Evolutionary conservation across 2,113 vertebrate species (phyloP), one percentile per base, ranked within the genome.

Genomic region (Coptodon bakossiorum): DNA sequence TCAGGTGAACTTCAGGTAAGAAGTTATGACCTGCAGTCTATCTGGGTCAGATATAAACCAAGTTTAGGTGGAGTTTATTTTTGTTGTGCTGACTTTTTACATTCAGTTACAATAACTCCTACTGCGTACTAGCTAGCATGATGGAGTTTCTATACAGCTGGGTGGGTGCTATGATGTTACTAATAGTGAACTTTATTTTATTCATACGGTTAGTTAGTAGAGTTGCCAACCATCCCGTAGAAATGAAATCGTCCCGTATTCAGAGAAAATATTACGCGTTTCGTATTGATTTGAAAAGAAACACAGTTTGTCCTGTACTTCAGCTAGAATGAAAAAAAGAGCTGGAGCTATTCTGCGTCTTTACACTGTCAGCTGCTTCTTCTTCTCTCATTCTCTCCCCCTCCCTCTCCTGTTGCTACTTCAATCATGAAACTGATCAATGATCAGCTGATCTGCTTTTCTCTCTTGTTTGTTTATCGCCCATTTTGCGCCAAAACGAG

Each of bases 271-370:
- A 50, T 50, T 50, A 5, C 0, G 0, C 4, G 0, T 50, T 50
- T 19, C 0, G 16, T 2, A 19, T 17, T 9, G 7, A 50, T 16
- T 0, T 8, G 16, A 17, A 8, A 17, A 17, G 4, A 2, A 8
- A 16, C 6, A 17, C 16, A 50, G 16, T 50, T 50, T 17, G 7
- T 8, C 48, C 48, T 0, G 0, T 0, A 50, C 45, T 48, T 48
- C 3, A 48, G 45, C 14, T 48, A 0, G 6, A 48, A 0, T 45
- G 13, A 1, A 45, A 14, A 43, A 43, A 43, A 43, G n/a, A 48
- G 45, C 13, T 45, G 13, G 43, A 45, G 0, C 14, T 45, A 14
- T 45, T 45, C 13, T n/a, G n/a, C 6, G 40, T 43, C 5, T 6
- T 43, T 43, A 43, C 3, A 5, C 11, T 43, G 40, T 2, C 11